Base-by-base conservation (phyloP, 1,140 invertebrate species). In the Pseudomyrmex cubaensis region DNA sequence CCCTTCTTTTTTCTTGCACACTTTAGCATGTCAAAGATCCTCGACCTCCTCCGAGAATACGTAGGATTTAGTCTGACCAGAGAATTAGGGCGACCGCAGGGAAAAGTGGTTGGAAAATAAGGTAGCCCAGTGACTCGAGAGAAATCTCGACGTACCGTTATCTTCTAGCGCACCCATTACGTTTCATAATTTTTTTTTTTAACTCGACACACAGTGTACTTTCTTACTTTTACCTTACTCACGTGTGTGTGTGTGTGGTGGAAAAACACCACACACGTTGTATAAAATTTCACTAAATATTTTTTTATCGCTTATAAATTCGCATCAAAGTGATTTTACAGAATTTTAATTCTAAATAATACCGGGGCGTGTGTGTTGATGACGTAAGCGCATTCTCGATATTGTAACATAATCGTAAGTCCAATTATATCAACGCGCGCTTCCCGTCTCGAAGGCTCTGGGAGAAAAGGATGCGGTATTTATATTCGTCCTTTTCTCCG, bases 11-110 rank as follows among this genome's bases (percentile, higher is more conserved):
- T 7, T 12, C 10, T 63, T 1, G 17, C 20, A 15, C 12, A n/a
- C 54, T 75, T 75, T 61, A 72, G 76, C 73, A 77, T 89, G 61
- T 84, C 78, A 83, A 73, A 83, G 85, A 78, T 83, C 66, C 56
- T 9, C 73, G 72, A 86, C 54, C 72, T 52, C n/a, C 12, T 54
- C 25, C 64, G 48, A 13, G 57, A 72, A 77, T 62, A 67, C 67
- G 13, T 12, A 15, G 59, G 66, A 63, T 44, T 77, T 73, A 46
- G 64, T 35, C 5, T 50, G 54, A 77, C 76, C n/a, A 54, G 57
- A 46, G 73, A 44, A 76, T 70, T 76, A 87, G 46, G 44, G 59
- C 83, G 61, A 25, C 22, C 56, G 2, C 46, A 35, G 56, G 48
- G 78, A 59, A 57, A 74, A 83, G 72, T 72, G 64, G 59, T 56